These are phyloP conservation scores for Dendroctonus valens DNA, from an alignment of 1,140 invertebrate species.

Conservation along the genomic window DNA sequence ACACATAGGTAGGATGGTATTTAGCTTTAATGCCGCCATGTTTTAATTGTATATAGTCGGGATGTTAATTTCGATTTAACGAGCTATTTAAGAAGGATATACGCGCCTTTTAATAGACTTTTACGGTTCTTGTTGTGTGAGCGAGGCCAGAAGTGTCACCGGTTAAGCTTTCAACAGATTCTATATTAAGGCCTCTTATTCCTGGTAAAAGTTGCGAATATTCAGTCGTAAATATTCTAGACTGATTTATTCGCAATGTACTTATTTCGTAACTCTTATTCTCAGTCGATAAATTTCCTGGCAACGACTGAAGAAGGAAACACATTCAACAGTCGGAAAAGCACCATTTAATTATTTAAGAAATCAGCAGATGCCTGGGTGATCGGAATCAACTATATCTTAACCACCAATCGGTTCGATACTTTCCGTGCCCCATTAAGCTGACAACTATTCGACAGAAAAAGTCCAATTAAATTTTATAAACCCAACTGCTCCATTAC, in stretches of 20 bases:
- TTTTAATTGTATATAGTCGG: constrained; percentile 18
- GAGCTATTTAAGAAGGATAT: constrained; percentile 23
- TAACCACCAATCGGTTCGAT: too few relatives aligned
- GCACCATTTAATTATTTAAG: too few relatives aligned
- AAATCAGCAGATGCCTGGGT: too few relatives aligned
- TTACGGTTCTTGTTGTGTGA: constrained; percentile 13
- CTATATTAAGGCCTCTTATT: constrained; percentile 15
- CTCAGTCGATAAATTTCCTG: too few relatives aligned
- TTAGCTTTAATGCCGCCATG: constrained; percentile 8
- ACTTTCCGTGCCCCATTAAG: too few relatives aligned
- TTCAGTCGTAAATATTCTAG: constrained; percentile 24
- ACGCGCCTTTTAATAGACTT: constrained; percentile 21
- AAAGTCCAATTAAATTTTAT: too few relatives aligned
- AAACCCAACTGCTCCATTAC: too few relatives aligned
- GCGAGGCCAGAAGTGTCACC: constrained; percentile 17
- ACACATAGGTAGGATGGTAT: constrained; percentile 7
- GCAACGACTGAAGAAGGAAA: too few relatives aligned
- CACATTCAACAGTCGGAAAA: too few relatives aligned
- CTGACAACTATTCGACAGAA: too few relatives aligned
- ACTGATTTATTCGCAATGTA: background rate
- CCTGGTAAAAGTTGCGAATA: constrained; percentile 17
- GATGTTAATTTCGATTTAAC: constrained; percentile 23
- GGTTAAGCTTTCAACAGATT: constrained; percentile 17
- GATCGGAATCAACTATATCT: too few relatives aligned
- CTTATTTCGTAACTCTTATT: too few relatives aligned